Base-by-base conservation (phyloP, 1,140 invertebrate genomes). In the Lucilia sericata region DNA sequence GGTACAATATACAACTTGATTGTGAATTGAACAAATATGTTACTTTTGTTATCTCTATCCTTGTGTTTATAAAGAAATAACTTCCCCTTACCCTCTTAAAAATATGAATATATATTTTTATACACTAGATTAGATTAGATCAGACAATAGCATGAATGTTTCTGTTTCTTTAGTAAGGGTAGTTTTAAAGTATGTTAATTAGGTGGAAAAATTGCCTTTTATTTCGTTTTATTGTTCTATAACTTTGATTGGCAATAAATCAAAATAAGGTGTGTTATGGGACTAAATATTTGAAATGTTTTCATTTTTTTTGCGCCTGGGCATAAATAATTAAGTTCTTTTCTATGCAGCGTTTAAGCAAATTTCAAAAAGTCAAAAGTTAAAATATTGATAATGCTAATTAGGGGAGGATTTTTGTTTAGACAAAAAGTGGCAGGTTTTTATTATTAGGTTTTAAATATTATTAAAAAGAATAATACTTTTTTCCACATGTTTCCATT, bases 101-200 rank as follows among this genome's bases (percentile, higher is more conserved):
- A 14, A 70, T 21, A 70, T 25, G 19, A 60, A 60, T 60, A 60
- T 60, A 21, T 70, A 55, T 19, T 21, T 19, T 70, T 17, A 10
- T 70, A 70, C 65, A 70, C 65, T 70, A 70, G 65, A 70, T 70
- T 70, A 70, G 65, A 70, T 70, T 70, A 70, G 55, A n/a, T 70
- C 21, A 21, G 65, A 60, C n/a, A 17, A 42, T 55, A 2, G 51
- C 9, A 55, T 17, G 17, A 17, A 17, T 12, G 12, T 30, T 30
- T 30, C 3, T 1, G 25, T 30, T 30, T 30, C 51, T 14, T 17
- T 17, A 55, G 4, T 55, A 55, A 55, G 51, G 51, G 51, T 55
- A 17, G 51, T 14, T 70, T 70, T 70, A 70, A 60, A 21, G 65
- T 70, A 70, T 70, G 65, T 70, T 70, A 70, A 70, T 70, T 70